phyloP scores from a whole-genome alignment of 2,797 vertebrate genomes.

The Girardinus metallicus region DNA sequence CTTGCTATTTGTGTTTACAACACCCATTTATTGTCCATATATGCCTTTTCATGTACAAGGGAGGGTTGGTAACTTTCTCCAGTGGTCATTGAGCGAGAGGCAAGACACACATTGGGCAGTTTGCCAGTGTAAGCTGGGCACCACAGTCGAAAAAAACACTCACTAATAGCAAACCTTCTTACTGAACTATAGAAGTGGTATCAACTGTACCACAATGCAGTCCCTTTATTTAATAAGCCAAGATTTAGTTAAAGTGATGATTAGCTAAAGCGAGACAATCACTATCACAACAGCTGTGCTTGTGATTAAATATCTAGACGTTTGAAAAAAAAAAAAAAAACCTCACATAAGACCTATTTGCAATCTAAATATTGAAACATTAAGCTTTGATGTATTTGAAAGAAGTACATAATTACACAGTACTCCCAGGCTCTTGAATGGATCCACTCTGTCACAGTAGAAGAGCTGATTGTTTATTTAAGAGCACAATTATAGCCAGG shows the following conservation, averaged over 20 bases:
- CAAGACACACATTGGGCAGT: neutral
- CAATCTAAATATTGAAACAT: neutral
- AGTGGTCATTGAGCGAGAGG: neutral
- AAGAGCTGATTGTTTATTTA: constrained; percentile 1
- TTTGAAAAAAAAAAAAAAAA: neutral
- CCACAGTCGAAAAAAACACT: neutral
- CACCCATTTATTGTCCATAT: neutral
- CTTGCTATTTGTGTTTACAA: neutral
- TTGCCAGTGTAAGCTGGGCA: neutral
- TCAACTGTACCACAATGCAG: neutral
- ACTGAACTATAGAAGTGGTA: neutral
- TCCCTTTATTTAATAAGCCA: neutral
- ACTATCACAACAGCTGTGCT: neutral
- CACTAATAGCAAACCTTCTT: neutral
- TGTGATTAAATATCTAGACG: neutral
- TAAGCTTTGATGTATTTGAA: constrained; percentile 1
- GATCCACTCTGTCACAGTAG: neutral
- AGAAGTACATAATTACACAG: neutral
- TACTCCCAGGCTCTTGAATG: neutral
- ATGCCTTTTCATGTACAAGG: neutral
- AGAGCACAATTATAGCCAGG: neutral
- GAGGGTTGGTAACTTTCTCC: neutral
- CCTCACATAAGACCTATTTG: neutral
- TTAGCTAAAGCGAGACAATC: neutral
- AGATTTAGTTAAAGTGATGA: neutral